Evolutionary conservation across 53 echinoderm and acorn worm species (phyloP).

Genomic region (Echinometra lucunter): DNA sequence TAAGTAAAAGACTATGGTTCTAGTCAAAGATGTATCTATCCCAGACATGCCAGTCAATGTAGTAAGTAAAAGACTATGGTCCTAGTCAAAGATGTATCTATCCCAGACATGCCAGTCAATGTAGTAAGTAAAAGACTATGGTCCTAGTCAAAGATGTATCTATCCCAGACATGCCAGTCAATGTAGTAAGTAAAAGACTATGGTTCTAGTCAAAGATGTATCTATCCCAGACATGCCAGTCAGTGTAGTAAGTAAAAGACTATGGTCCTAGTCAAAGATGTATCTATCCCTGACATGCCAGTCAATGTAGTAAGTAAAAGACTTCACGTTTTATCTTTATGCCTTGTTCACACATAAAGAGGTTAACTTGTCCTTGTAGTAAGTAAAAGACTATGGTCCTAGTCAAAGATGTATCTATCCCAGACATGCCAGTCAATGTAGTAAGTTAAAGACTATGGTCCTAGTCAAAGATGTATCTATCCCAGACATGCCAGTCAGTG

Average conservation of each 20-base stretch:
- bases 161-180: constrained; percentile 83
- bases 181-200: constrained; percentile 82
- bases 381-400: no score
- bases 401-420: no score
- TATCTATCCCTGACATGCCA: constrained; percentile 83
- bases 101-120: constrained; percentile 84
- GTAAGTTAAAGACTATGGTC: no score
- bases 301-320: constrained; percentile 85
- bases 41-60: constrained; percentile 85
- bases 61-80: constrained; percentile 83
- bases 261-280: constrained; percentile 86
- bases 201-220: constrained; percentile 86
- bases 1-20: constrained; percentile 78
- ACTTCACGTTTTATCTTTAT: no score
- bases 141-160: constrained; percentile 84
- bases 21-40: constrained; percentile 84
- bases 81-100: constrained; percentile 83
- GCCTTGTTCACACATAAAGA: no score
- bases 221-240: constrained; percentile 83
- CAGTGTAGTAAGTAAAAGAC: constrained; percentile 80
- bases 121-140: constrained; percentile 83
- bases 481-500: no score
- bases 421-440: no score
- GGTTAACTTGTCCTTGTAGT: no score
- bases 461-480: no score